Conservation (phyloP, 2,113 vertebrate genomes). For the Craseonycteris thonglongyai region DNA sequence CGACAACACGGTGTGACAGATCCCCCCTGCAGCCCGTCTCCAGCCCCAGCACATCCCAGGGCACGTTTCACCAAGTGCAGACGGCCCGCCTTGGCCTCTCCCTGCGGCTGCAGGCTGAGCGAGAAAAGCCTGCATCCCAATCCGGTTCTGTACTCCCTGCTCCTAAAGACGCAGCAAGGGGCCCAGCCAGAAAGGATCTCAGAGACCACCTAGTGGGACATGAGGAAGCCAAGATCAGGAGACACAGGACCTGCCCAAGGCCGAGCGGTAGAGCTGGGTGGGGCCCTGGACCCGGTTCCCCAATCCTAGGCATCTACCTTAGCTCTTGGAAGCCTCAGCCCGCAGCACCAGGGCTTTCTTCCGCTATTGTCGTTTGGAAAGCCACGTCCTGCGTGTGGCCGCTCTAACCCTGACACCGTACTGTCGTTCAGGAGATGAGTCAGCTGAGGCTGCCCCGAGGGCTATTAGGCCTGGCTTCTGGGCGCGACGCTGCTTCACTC, state of each 20-base stretch:
- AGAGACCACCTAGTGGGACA: neutral
- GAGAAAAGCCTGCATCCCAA: neutral
- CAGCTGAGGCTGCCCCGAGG: too few relatives aligned
- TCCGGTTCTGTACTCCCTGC: too few relatives aligned
- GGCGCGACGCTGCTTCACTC: accelerated
- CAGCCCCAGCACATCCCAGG: neutral
- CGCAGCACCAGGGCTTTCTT: neutral
- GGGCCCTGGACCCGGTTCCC: neutral
- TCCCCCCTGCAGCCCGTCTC: neutral
- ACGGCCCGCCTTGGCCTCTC: neutral
- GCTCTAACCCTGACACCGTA: neutral
- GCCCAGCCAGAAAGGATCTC: neutral
- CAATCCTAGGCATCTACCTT: neutral
- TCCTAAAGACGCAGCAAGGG: neutral
- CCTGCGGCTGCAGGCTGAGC: neutral
- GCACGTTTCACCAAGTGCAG: neutral
- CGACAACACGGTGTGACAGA: neutral
- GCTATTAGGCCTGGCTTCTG: neutral
- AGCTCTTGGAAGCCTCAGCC: neutral
- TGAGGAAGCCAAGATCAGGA: neutral
- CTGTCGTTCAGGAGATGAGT: neutral
- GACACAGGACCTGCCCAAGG: neutral
- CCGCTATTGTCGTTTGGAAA: neutral
- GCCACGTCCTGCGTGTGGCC: neutral
- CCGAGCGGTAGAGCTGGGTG: accelerated